These are phyloP conservation scores for Calidris pygmaea DNA, from an alignment of 2,113 vertebrate genomes.

Conservation along the genomic window DNA sequence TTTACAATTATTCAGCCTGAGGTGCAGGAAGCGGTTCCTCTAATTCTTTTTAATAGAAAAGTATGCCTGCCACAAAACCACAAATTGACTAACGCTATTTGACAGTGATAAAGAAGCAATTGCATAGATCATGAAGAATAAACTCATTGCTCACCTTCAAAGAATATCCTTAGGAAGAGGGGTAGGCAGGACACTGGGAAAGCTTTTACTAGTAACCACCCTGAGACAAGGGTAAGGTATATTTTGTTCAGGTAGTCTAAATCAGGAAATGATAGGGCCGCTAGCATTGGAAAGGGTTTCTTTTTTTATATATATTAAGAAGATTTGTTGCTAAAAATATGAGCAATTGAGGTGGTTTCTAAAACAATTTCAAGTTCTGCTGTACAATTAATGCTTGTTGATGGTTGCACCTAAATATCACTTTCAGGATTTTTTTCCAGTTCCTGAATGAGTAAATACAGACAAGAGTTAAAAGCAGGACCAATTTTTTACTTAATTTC, in stretches of 20 bases:
- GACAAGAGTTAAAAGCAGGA: neutral
- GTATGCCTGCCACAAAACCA: neutral
- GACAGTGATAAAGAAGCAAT: neutral
- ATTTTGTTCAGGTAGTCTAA: neutral
- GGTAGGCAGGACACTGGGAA: neutral
- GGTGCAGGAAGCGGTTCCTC: neutral
- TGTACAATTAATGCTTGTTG: neutral
- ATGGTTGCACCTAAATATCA: neutral
- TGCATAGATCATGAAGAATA: neutral
- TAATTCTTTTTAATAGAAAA: conserved; percentile 28
- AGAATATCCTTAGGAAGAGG: neutral
- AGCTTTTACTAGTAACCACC: neutral
- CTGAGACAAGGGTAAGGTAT: neutral
- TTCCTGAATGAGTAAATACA: neutral
- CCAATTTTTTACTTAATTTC: neutral
- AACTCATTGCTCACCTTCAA: neutral
- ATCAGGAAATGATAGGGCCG: neutral
- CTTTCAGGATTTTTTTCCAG: neutral
- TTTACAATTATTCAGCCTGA: neutral
- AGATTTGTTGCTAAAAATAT: neutral
- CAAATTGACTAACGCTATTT: neutral
- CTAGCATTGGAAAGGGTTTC: neutral
- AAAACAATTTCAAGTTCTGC: neutral
- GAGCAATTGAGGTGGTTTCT: neutral
- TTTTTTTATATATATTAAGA: neutral